Evolutionary conservation across 2,888 invertebrate genomes (phyloP).

Genomic region (Drosophila rubida): DNA sequence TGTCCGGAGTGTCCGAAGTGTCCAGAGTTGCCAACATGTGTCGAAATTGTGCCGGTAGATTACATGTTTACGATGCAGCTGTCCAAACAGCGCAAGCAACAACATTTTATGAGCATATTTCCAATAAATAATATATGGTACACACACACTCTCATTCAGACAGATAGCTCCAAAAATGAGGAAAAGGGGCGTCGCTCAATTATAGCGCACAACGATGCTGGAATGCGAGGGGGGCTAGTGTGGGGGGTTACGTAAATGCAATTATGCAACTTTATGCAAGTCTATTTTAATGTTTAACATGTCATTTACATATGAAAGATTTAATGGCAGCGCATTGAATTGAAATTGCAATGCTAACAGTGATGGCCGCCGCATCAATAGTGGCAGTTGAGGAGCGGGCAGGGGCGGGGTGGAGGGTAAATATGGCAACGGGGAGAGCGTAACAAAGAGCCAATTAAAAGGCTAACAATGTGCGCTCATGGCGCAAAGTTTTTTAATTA

Average conservation of each 20-base stretch:
- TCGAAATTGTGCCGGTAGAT: constrained; percentile 52
- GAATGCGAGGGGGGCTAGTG: neutral
- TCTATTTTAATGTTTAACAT: constrained; percentile 76
- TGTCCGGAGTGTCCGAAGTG: neutral
- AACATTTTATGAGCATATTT: constrained; percentile 65
- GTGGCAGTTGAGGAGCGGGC: neutral
- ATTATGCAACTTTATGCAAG: constrained; percentile 75
- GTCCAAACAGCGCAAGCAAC: neutral
- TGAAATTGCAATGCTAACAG: constrained; percentile 49
- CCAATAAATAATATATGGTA: constrained; percentile 63
- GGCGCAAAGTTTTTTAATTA: constrained; percentile 71
- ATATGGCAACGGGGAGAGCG: constrained; percentile 30
- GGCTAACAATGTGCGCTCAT: constrained; percentile 68
- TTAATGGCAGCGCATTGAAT: constrained; percentile 67
- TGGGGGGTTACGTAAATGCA: constrained; percentile 60
- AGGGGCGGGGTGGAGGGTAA: neutral
- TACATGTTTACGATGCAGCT: constrained; percentile 39
- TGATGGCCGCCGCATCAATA: neutral
- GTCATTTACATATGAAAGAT: constrained; percentile 76
- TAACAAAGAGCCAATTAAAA: constrained; percentile 75
- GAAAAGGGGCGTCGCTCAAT: constrained; percentile 47
- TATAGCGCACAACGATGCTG: constrained; percentile 25
- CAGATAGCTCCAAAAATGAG: constrained; percentile 24
- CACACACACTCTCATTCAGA: constrained; percentile 1
- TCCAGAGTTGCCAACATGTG: constrained; percentile 40